These are phyloP conservation scores for Nothoprocta perdicaria DNA, from an alignment of 2,113 vertebrate genomes.

Conservation along the genomic window DNA sequence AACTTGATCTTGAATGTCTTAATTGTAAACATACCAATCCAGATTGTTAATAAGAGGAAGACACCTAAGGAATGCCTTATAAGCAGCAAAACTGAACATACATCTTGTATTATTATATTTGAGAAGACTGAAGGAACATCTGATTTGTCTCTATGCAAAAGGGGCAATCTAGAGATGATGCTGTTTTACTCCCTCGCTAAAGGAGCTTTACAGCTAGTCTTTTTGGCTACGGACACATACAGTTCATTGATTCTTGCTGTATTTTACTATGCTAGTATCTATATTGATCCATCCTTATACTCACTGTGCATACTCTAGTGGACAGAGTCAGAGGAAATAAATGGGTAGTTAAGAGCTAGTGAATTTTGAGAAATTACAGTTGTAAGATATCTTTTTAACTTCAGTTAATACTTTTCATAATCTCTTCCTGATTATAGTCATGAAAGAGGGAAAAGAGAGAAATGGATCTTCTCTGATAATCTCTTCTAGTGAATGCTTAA, in stretches of 20 bases:
- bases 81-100: neutral
- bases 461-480: neutral
- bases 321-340: neutral
- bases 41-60: neutral
- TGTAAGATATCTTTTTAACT: neutral
- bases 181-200: neutral
- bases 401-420: neutral
- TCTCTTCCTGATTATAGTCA: neutral
- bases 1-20: neutral
- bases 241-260: neutral
- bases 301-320: neutral
- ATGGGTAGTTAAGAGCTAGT: neutral
- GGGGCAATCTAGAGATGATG: neutral
- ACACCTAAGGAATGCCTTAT: neutral
- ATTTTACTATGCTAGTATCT: neutral
- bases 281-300: neutral
- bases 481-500: neutral
- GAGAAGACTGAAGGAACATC: neutral
- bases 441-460: neutral
- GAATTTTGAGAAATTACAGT: neutral
- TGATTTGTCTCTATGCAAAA: neutral
- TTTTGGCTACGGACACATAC: neutral
- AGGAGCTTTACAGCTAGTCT: neutral
- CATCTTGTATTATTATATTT: neutral
- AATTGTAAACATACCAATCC: neutral